phyloP scores from a whole-genome alignment of 2,113 vertebrate species.

The Hemiscyllium ocellatum region DNA sequence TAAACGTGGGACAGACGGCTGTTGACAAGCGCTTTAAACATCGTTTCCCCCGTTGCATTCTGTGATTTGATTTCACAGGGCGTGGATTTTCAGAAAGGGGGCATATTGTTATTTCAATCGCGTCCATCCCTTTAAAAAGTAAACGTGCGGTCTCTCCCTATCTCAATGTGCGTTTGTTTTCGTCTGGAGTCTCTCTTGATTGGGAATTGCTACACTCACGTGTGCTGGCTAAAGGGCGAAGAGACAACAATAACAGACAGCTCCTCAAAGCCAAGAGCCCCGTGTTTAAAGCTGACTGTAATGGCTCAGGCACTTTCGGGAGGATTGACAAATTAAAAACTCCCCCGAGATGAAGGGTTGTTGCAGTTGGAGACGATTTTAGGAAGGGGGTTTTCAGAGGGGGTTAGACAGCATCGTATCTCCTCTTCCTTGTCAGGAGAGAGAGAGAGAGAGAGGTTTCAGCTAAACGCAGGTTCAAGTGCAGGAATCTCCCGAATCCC shows the following conservation, averaged over 20 bases:
- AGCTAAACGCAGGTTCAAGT: neutral
- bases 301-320: neutral
- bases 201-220: neutral
- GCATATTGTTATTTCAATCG: neutral
- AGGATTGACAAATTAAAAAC: too few species aligned
- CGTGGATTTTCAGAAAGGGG: neutral
- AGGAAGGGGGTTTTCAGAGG: too few species aligned
- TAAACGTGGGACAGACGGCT: neutral
- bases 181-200: neutral
- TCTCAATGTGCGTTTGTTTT: constrained; percentile 11
- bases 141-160: neutral
- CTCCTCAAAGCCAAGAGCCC: neutral
- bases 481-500: neutral
- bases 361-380: neutral
- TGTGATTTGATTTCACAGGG: neutral
- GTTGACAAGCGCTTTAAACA: neutral
- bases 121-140: neutral
- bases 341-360: neutral
- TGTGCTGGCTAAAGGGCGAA: neutral
- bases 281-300: neutral
- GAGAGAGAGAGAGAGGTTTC: neutral
- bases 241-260: constrained; percentile 7
- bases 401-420: neutral
- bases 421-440: too few species aligned
- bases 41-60: neutral